Evolutionary conservation across 2,113 vertebrate genomes (phyloP).

Genomic region (Jacana jacana): DNA sequence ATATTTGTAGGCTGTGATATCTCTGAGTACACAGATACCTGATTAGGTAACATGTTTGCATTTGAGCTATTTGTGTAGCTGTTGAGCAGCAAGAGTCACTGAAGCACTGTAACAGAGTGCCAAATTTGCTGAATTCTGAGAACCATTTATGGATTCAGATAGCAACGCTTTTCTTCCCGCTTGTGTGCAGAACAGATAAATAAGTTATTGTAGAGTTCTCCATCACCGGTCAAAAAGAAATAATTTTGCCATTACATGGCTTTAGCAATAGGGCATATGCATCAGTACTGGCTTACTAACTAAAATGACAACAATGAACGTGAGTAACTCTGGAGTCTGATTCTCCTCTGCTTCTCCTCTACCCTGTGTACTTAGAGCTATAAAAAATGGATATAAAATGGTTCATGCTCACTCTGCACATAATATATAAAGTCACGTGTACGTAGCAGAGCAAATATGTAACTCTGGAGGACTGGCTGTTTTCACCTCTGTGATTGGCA

Average conservation of each 20-base stretch:
- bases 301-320: not conserved
- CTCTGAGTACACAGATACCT: slow-evolving; percentile 54
- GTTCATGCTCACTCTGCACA: not conserved
- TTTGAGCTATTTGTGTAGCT: not conserved
- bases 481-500: not conserved
- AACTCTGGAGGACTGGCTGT: not conserved
- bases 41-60: slow-evolving; percentile 54
- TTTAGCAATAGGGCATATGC: not conserved
- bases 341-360: not conserved
- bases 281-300: not conserved
- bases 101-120: not conserved
- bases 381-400: not conserved
- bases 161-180: not conserved
- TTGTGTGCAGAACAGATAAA: slow-evolving; percentile 14
- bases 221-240: slow-evolving; percentile 1
- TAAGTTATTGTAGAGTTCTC: not conserved
- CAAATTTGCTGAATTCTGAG: slow-evolving; percentile 24
- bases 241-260: not conserved
- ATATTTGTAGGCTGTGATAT: slow-evolving; percentile 33
- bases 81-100: slow-evolving; percentile 15
- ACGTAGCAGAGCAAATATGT: not conserved
- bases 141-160: not conserved
- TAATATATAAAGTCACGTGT: not conserved
- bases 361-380: not conserved
- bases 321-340: not conserved